Percentiles rank a stretch among this genome's conserved stretches.
Evolutionary conservation across 2,888 invertebrate genomes (phyloP).

Genomic region (Lissocephala sabroskyi): DNA sequence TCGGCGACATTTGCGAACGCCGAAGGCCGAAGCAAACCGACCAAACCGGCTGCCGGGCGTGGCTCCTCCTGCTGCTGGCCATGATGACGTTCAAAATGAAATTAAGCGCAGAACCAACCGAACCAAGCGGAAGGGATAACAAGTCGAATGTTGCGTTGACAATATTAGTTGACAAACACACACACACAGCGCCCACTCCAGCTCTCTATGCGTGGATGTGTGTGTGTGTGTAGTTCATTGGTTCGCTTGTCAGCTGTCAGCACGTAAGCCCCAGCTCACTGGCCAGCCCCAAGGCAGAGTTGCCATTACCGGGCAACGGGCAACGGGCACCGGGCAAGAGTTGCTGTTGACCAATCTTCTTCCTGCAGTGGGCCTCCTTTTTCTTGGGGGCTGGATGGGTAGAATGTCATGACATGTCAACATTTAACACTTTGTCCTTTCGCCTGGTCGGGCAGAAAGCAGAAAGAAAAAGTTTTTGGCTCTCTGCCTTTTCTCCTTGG

Average conservation of each 20-base stretch:
- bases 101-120: constrained; percentile 33
- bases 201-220: constrained; percentile 4
- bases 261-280: constrained; percentile 46
- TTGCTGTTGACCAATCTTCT: constrained; percentile 38
- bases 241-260: constrained; percentile 60
- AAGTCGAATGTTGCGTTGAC: constrained; percentile 59
- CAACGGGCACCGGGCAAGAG: too few relatives aligned
- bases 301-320: too few relatives aligned
- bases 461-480: not conserved
- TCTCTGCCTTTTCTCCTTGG: constrained; percentile 17
- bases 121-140: constrained; percentile 58
- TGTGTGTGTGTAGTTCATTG: constrained; percentile 45
- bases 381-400: constrained; percentile 7
- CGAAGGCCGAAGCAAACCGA: not conserved
- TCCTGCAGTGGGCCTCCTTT: not conserved
- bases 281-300: too few relatives aligned
- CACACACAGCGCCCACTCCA: constrained; percentile 12
- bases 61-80: too few relatives aligned
- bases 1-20: constrained; percentile 8
- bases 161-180: constrained; percentile 51
- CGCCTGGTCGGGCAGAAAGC: too few relatives aligned
- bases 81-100: constrained; percentile 56
- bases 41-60: constrained; percentile 49
- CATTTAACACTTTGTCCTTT: constrained; percentile 62
- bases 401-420: constrained; percentile 63